These are phyloP conservation scores for Copsychus sechellarum DNA, from an alignment of 2,113 vertebrate species.

Conservation along the genomic window DNA sequence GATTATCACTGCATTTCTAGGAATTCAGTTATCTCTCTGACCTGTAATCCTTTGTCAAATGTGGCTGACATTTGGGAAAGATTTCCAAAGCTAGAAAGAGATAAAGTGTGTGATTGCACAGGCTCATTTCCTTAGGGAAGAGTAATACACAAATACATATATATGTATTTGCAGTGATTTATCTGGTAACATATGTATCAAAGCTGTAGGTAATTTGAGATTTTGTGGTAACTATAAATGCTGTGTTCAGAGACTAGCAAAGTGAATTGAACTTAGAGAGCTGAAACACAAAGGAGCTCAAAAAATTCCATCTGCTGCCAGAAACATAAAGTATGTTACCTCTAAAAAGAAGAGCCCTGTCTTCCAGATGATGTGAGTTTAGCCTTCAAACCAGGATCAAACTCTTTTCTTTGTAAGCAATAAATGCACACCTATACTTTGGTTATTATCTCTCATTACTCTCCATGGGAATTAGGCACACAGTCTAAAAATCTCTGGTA, in stretches of 20 bases:
- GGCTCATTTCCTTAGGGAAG: conserved; percentile 45
- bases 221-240: conserved; percentile 11
- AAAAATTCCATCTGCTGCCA: conserved; percentile 44
- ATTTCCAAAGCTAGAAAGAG: neutral
- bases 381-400: neutral
- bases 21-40: conserved; percentile 17
- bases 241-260: conserved; percentile 6
- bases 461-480: neutral
- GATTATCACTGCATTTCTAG: neutral
- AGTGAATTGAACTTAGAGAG: conserved; percentile 29
- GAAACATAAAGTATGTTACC: neutral
- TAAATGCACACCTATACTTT: neutral
- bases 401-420: neutral
- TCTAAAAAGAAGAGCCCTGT: neutral
- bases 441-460: neutral
- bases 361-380: conserved; percentile 5
- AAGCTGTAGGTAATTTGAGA: conserved; percentile 62
- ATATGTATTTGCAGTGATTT: conserved; percentile 47
- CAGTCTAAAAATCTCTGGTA: neutral
- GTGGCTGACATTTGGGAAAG: conserved; percentile 19
- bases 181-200: conserved; percentile 48
- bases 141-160: conserved; percentile 12
- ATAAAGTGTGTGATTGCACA: conserved; percentile 8
- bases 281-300: neutral
- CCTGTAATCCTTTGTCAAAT: neutral